Evolutionary conservation across 2,888 invertebrate species (phyloP).

Genomic region (Macaria notata): DNA sequence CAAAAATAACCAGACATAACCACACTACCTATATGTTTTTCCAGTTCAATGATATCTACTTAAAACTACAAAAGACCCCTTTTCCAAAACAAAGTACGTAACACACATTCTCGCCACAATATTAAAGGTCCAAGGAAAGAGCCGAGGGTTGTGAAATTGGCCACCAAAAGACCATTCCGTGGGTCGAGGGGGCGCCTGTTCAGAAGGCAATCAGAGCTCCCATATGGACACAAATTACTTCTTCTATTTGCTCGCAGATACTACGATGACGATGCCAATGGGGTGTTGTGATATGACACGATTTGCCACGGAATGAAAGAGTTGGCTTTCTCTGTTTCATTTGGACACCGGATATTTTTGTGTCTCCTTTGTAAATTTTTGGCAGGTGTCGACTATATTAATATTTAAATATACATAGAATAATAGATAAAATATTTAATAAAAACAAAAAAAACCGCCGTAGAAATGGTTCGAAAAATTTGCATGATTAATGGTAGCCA

Average conservation of each 20-base stretch:
- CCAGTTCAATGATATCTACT: constrained; percentile 1
- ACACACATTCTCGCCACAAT: constrained; percentile 47
- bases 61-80: constrained; percentile 17
- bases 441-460: no score
- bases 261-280: constrained; percentile 72
- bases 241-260: constrained; percentile 66
- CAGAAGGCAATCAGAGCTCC: constrained; percentile 77
- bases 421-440: no score
- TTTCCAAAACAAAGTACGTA: constrained; percentile 42
- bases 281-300: constrained; percentile 52
- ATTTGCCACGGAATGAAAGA: constrained; percentile 14
- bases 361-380: no score
- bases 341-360: constrained; percentile 4
- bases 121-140: constrained; percentile 68
- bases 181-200: constrained; percentile 65
- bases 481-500: constrained; percentile 7
- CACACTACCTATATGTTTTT: neutral
- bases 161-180: constrained; percentile 65
- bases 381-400: no score
- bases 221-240: constrained; percentile 82
- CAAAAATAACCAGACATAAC: neutral
- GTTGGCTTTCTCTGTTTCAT: constrained; percentile 10
- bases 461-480: neutral
- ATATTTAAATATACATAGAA: no score
- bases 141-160: constrained; percentile 61